Base-by-base conservation (phyloP, 1,140 invertebrate species). In the Eriosoma lanigerum region DNA sequence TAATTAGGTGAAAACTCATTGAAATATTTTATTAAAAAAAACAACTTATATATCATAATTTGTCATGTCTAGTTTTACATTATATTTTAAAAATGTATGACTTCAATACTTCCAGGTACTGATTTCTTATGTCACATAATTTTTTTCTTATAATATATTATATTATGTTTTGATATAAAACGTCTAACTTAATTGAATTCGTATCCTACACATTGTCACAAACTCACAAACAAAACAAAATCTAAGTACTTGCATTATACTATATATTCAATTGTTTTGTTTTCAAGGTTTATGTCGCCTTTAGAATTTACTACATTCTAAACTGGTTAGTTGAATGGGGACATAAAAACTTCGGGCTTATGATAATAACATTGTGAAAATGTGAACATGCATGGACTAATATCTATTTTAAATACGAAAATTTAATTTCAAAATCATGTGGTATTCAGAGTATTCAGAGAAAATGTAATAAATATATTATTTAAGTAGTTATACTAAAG, bases 211-310 rank as follows among this genome's bases (percentile, higher is more conserved):
- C 17, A n/a, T 8, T 38, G 13, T n/a, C 46, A 10, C n/a, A 38
- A 38, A 38, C 3, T 52, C 66, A 50, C 21, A 72, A 72, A 72
- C 17, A 52, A 50, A 48, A 70, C 46, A 70, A 70, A 70, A 70
- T 8, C 68, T 52, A 26, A 52, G 46, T 75, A 44, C 52, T 17
- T 75, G 29, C 29, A 21, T 75, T 38, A 32, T 75, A 46, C 21
- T 32, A 54, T 26, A 50, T 54, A 26, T 54, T 3, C 29, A 58
- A 75, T 58, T 38, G 52, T 75, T 75, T 75, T 75, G n/a, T 58
- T 75, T 75, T 75, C 72, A 75, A 75, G 72, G 72, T 75, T 75
- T 75, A 44, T 38, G 72, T 58, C 29, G 24, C n/a, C 6, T 44
- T 17, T 52, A 50, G 48, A 50, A 70, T 52, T n/a, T 8, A 75